phyloP scores from a whole-genome alignment of 2,888 invertebrate genomes.

The Parelbella ahira region DNA sequence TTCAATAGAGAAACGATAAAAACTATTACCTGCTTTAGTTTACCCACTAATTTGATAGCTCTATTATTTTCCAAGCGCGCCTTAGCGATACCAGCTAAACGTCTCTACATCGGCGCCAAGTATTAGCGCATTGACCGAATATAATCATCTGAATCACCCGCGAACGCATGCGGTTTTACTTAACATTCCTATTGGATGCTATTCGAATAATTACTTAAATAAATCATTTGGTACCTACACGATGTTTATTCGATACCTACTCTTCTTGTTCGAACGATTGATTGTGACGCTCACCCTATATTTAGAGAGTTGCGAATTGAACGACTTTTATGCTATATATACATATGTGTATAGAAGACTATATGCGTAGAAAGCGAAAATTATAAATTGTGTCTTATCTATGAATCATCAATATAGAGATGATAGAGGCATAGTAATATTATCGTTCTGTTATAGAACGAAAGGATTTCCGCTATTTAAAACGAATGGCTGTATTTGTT shows the following conservation, averaged over 20 bases:
- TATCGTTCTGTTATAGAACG: too few relatives aligned
- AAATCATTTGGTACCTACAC: conserved; percentile 49
- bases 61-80: conserved; percentile 16
- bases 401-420: conserved; percentile 6
- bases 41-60: too few relatives aligned
- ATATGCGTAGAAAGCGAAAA: conserved; percentile 6
- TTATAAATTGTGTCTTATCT: conserved; percentile 6
- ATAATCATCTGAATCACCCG: conserved; percentile 61
- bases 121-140: conserved; percentile 70
- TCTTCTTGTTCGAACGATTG: conserved; percentile 18
- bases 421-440: too few relatives aligned
- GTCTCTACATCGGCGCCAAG: conserved; percentile 49
- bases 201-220: conserved; percentile 68
- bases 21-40: too few relatives aligned
- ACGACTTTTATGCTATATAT: too few relatives aligned
- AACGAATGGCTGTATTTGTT: too few relatives aligned
- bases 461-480: too few relatives aligned
- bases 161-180: conserved; percentile 61
- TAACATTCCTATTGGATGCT: conserved; percentile 71
- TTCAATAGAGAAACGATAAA: too few relatives aligned
- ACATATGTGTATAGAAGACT: too few relatives aligned
- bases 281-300: conserved; percentile 18
- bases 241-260: conserved; percentile 21
- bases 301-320: conserved; percentile 11
- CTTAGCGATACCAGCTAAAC: conserved; percentile 20